Evolutionary conservation across 2,888 invertebrate genomes (phyloP).

Genomic region (Eilema caniola): DNA sequence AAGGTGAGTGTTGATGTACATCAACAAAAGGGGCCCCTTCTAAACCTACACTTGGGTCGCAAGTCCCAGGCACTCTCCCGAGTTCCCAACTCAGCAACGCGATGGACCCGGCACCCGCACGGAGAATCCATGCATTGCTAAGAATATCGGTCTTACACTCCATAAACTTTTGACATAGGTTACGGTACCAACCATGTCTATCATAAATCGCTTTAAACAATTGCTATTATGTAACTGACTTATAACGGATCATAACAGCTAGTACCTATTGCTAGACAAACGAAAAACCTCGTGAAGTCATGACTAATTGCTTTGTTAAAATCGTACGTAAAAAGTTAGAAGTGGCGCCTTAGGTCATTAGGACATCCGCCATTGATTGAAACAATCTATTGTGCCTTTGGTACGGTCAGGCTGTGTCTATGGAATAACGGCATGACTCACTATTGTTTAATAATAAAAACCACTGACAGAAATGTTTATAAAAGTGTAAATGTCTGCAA

Average conservation of each 20-base stretch:
- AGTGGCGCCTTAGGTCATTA: conserved; percentile 22
- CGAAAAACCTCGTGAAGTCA: conserved; percentile 7
- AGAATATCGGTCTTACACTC: too few species aligned
- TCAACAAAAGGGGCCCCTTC: too few species aligned
- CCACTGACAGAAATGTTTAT: too few species aligned
- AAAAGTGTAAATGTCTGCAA: too few species aligned
- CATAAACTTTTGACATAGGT: neutral
- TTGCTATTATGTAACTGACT: neutral
- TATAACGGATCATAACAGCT: conserved; percentile 16
- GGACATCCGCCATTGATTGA: conserved; percentile 17
- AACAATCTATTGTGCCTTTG: conserved; percentile 5
- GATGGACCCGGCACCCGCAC: too few species aligned
- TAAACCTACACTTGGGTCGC: too few species aligned
- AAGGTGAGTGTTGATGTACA: too few species aligned
- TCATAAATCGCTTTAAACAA: neutral
- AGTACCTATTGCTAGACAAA: too few species aligned
- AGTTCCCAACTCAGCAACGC: too few species aligned
- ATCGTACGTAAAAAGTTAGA: neutral
- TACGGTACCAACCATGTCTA: neutral
- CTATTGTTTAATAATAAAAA: neutral
- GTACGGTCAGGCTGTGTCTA: neutral
- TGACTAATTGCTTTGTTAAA: conserved; percentile 21
- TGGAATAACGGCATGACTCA: neutral
- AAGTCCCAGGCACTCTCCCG: too few species aligned
- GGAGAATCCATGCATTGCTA: too few species aligned